phyloP scores from a whole-genome alignment of 2,113 vertebrate species.

The Azemiops feae region DNA sequence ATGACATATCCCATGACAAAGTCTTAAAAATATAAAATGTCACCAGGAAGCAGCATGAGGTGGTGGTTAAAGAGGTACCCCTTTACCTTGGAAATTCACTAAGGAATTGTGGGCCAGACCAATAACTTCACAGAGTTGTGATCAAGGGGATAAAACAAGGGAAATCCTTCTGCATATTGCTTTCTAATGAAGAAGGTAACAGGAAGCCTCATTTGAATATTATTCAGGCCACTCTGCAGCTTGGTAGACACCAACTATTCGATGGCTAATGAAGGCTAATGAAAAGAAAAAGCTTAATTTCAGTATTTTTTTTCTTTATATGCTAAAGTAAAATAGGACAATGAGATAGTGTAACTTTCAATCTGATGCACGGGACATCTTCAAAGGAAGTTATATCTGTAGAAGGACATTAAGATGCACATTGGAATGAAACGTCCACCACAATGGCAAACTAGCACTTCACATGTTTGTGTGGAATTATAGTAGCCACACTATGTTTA shows the following conservation, averaged over 20 bases:
- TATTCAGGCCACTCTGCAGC: not conserved
- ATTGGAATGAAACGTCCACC: not conserved
- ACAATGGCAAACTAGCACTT: not conserved
- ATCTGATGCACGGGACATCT: not conserved
- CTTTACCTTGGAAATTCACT: not conserved
- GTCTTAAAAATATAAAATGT: not conserved
- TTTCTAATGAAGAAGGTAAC: not conserved
- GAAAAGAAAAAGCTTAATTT: not conserved
- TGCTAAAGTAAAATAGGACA: not conserved
- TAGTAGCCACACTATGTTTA: not conserved
- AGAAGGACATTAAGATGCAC: not conserved
- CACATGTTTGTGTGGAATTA: not conserved
- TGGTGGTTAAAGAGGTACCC: too few species aligned
- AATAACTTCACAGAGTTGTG: not conserved
- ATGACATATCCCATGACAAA: not conserved
- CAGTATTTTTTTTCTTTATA: not conserved
- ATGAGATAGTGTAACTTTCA: not conserved
- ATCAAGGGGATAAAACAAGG: not conserved
- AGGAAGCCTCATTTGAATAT: not conserved
- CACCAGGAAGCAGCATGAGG: not conserved
- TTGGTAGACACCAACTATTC: not conserved
- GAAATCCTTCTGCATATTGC: not conserved
- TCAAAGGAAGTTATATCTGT: not conserved
- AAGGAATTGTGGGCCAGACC: not conserved
- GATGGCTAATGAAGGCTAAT: not conserved